phyloP scores from a whole-genome alignment of 1,140 invertebrate species.

The Drosophila truncata region DNA sequence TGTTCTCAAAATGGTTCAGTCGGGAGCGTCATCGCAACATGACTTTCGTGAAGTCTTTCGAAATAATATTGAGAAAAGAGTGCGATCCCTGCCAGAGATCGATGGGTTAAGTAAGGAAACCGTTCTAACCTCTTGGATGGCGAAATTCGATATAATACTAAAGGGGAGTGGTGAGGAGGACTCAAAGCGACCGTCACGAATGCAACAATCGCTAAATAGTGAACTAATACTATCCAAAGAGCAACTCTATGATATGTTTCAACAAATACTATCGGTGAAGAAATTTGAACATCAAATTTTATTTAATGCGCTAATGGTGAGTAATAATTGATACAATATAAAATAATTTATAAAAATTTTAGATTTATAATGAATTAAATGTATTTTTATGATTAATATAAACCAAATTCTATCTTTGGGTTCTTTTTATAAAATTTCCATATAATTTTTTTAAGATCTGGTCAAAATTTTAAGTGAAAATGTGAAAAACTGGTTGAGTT shows the following conservation, averaged over 20 bases:
- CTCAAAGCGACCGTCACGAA: constrained; percentile 92
- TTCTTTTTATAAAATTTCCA: too few relatives aligned
- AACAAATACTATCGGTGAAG: constrained; percentile 98
- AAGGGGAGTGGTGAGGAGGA: constrained; percentile 96
- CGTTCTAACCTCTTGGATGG: constrained; percentile 99
- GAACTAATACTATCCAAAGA: constrained; percentile 98
- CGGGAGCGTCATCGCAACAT: constrained; percentile 98
- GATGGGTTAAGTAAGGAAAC: constrained; percentile 99
- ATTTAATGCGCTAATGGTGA: constrained; percentile 98
- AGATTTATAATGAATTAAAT: too few relatives aligned
- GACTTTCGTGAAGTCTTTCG: constrained; percentile 99
- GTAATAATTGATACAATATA: not conserved
- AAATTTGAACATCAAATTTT: constrained; percentile 99
- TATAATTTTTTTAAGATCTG: too few relatives aligned
- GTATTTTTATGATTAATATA: too few relatives aligned
- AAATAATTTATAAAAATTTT: too few relatives aligned
- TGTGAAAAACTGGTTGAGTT: too few relatives aligned
- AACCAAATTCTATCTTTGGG: too few relatives aligned
- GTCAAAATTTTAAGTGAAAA: too few relatives aligned
- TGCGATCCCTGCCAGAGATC: constrained; percentile 98
- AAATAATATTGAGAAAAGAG: constrained; percentile 98
- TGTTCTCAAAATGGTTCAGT: constrained; percentile 97
- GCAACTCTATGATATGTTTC: constrained; percentile 99
- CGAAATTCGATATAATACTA: constrained; percentile 99
- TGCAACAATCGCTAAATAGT: constrained; percentile 95